Evolutionary conservation across 2,113 vertebrate species (phyloP).

Genomic region (Coregonus clupeaformis): DNA sequence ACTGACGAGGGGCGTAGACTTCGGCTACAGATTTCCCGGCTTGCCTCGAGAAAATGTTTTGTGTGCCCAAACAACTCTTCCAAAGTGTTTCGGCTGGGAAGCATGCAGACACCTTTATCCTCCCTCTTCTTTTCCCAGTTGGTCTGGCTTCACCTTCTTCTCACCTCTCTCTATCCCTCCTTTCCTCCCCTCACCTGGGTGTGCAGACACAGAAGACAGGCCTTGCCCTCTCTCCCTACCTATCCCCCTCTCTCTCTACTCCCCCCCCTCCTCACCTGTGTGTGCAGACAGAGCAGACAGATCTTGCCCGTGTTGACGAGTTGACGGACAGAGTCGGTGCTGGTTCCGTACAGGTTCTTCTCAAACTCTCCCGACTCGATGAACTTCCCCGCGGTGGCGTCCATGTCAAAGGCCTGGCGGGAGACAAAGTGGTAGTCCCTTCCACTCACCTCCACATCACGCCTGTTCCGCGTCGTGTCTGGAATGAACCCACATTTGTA

Average conservation of each 20-base stretch:
- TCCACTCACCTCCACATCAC: conserved; percentile 88
- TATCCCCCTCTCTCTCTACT: not conserved
- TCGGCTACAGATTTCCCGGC: too few species aligned
- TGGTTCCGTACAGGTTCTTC: conserved; percentile 96
- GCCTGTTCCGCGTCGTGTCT: conserved; percentile 92
- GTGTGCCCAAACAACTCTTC: too few species aligned
- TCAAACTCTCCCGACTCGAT: conserved; percentile 97
- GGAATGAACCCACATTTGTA: not conserved
- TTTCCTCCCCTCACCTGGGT: not conserved
- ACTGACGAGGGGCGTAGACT: too few species aligned
- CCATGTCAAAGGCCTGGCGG: conserved; percentile 90
- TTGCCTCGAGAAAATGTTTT: too few species aligned
- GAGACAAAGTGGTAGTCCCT: conserved; percentile 96
- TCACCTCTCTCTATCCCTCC: conserved; percentile 19
- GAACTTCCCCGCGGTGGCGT: conserved; percentile 89
- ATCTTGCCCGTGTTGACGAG: conserved; percentile 98
- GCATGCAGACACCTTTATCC: too few species aligned
- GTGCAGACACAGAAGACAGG: not conserved
- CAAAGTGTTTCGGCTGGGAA: too few species aligned
- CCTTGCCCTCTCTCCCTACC: not conserved
- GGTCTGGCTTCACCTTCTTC: conserved; percentile 66
- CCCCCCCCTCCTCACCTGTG: conserved; percentile 80
- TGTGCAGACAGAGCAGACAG: conserved; percentile 92
- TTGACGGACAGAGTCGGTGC: conserved; percentile 92
- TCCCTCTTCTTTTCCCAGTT: conserved; percentile 57